phyloP scores from a whole-genome alignment of 1,140 invertebrate species.

The Drosophila bifasciata region DNA sequence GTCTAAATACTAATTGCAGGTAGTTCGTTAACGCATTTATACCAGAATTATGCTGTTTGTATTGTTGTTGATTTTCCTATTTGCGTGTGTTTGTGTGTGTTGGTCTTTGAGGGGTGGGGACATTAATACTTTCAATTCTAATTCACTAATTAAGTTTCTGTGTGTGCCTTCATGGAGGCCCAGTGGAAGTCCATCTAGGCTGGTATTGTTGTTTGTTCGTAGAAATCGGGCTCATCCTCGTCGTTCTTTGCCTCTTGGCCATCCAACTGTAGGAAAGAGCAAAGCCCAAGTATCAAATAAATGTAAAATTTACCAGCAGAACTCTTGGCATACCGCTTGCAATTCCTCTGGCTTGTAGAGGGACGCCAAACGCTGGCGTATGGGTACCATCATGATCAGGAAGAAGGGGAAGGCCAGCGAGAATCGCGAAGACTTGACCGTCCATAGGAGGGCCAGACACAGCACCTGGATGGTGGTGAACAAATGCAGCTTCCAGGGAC shows the following conservation, averaged over 20 bases:
- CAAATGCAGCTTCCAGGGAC: conserved; percentile 95
- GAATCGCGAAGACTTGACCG: conserved; percentile 93
- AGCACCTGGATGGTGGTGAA: conserved; percentile 94
- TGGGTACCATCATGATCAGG: conserved; percentile 94
- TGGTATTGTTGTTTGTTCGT: conserved; percentile 92
- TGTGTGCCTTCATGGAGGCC: neutral
- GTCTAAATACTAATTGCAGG: conserved; percentile 77
- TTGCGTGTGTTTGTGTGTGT: conserved; percentile 23
- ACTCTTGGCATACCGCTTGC: conserved; percentile 88
- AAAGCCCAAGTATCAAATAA: neutral
- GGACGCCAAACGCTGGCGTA: conserved; percentile 89
- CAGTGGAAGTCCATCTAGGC: conserved; percentile 84
- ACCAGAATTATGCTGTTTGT: conserved; percentile 57
- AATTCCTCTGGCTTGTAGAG: conserved; percentile 93
- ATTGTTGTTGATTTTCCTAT: conserved; percentile 30
- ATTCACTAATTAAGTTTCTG: conserved; percentile 51
- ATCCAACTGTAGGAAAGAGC: conserved; percentile 87
- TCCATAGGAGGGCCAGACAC: conserved; percentile 91
- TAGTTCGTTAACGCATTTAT: conserved; percentile 74
- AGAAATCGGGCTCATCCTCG: conserved; percentile 97
- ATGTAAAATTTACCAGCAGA: neutral
- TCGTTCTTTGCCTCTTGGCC: conserved; percentile 91
- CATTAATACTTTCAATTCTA: conserved; percentile 72
- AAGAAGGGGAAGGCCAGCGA: conserved; percentile 96
- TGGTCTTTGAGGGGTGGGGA: conserved; percentile 28